Conservation (phyloP, 2,888 invertebrate genomes). For the Trichogramma dendrolimi region DNA sequence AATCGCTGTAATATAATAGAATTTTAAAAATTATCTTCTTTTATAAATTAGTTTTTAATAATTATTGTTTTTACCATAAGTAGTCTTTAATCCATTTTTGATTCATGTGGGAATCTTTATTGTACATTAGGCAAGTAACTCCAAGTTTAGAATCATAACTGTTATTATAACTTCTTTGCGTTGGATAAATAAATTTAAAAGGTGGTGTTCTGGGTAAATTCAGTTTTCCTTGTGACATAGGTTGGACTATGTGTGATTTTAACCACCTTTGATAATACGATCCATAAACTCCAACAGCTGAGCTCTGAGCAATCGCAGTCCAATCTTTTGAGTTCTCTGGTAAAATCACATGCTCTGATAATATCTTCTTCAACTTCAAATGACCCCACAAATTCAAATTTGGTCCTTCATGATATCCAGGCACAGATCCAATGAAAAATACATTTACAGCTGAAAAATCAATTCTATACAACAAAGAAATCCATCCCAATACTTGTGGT, state of each 20-base stretch:
- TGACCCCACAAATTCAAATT: conserved; percentile 63
- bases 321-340: conserved; percentile 56
- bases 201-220: conserved; percentile 56
- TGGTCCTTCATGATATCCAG: conserved; percentile 66
- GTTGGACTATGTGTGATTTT: conserved; percentile 67
- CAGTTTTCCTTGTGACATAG: conserved; percentile 57
- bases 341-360: conserved; percentile 63
- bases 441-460: conserved; percentile 82
- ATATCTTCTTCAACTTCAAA: conserved; percentile 46
- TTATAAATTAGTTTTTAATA: background rate
- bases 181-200: conserved; percentile 70
- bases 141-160: conserved; percentile 82
- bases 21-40: conserved; percentile 1
- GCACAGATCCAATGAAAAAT: conserved; percentile 78
- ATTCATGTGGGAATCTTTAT: conserved; percentile 67
- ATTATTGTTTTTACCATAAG: conserved; percentile 60
- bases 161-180: conserved; percentile 72
- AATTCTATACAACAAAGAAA: conserved; percentile 67
- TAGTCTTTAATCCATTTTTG: conserved; percentile 78
- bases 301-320: conserved; percentile 80
- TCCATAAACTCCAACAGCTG: conserved; percentile 85
- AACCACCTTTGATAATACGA: conserved; percentile 67
- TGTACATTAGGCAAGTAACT: conserved; percentile 86
- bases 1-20: conserved; percentile 12
- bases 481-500: conserved; percentile 67